Evolutionary conservation across 2,113 vertebrate species (phyloP).

Genomic region (Deroptyus accipitrinus): DNA sequence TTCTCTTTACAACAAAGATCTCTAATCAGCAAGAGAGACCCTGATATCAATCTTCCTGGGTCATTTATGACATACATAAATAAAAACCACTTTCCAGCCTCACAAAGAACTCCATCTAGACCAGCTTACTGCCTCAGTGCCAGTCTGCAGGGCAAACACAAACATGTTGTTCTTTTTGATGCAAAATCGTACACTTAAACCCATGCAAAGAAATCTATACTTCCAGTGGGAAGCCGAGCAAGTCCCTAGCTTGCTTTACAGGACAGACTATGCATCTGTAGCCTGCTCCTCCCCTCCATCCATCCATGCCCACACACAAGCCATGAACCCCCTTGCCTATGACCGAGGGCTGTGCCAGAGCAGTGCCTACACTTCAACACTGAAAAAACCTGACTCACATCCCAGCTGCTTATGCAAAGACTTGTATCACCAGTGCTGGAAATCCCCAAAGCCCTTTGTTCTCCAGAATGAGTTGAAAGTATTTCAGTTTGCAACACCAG

Average conservation of each 20-base stretch:
- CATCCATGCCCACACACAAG: background rate
- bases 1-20: background rate
- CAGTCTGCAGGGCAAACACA: background rate
- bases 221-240: background rate
- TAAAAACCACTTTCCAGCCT: background rate
- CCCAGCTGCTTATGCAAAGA: background rate
- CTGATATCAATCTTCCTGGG: background rate
- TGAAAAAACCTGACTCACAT: background rate
- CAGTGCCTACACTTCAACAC: background rate
- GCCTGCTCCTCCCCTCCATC: background rate
- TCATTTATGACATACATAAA: background rate
- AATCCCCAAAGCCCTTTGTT: constrained; percentile 59
- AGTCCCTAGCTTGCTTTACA: background rate
- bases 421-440: background rate
- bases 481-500: background rate
- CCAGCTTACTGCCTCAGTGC: background rate
- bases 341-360: background rate
- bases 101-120: background rate
- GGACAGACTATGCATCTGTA: background rate
- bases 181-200: background rate
- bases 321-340: background rate
- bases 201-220: rapidly evolving
- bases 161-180: rapidly evolving
- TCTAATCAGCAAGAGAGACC: background rate
- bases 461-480: background rate